Evolutionary conservation across 2,113 vertebrate species (phyloP).

Genomic region (Turnix velox): DNA sequence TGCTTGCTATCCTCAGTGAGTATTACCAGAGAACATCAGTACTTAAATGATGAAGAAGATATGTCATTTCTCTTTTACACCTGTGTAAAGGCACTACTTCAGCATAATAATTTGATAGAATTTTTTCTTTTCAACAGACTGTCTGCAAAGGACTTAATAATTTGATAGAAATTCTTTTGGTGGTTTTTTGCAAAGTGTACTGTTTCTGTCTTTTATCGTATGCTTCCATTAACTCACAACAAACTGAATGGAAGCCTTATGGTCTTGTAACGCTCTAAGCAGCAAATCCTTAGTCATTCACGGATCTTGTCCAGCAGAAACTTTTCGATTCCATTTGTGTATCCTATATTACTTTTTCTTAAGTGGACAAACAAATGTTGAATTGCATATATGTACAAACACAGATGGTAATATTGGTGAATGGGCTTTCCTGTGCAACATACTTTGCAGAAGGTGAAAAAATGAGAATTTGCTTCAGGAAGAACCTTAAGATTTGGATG

Average conservation of each 20-base stretch:
- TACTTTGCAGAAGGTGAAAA: not conserved
- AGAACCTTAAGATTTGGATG: not conserved
- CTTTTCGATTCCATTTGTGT: not conserved
- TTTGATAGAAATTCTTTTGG: not conserved
- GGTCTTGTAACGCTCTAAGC: not conserved
- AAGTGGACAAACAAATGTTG: not conserved
- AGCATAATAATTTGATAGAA: not conserved
- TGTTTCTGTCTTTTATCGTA: not conserved
- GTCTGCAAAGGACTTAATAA: too few species aligned
- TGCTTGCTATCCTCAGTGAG: constrained; percentile 35
- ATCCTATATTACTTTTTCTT: not conserved
- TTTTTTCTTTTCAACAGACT: too few species aligned
- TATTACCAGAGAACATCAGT: constrained; percentile 55
- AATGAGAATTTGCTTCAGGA: not conserved
- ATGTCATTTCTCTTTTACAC: not conserved
- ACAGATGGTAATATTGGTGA: not conserved
- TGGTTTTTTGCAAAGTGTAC: not conserved
- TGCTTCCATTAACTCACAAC: not conserved
- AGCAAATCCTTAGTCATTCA: not conserved
- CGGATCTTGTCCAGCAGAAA: not conserved
- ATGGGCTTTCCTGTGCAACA: not conserved
- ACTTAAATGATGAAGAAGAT: constrained; percentile 53
- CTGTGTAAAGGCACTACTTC: not conserved
- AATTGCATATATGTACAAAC: not conserved
- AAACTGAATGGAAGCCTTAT: not conserved